Conservation (phyloP, 2,888 invertebrate genomes). For the Chloroclystis v-ata region DNA sequence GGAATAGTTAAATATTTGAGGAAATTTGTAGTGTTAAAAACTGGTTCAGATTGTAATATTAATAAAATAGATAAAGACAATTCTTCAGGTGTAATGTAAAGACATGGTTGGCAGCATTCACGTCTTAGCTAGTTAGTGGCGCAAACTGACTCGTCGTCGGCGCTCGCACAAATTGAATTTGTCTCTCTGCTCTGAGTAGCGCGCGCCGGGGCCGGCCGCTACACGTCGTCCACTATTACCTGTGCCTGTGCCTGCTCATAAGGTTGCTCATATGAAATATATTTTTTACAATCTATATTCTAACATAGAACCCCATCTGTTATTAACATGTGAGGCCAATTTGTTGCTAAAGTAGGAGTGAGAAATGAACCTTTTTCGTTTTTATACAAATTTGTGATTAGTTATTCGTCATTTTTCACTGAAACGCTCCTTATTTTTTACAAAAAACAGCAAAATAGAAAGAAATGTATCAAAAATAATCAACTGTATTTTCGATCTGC, state of each 20-base stretch:
- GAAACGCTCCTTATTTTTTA: too few relatives aligned
- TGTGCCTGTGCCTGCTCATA: conserved; percentile 3
- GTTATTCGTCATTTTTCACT: too few relatives aligned
- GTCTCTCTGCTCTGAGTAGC: conserved; percentile 52
- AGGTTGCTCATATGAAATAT: too few relatives aligned
- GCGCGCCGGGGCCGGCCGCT: conserved; percentile 30
- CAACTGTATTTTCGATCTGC: too few relatives aligned
- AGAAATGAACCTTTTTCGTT: too few relatives aligned
- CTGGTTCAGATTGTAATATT: too few relatives aligned
- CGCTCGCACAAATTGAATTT: conserved; percentile 74
- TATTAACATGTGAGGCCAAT: not conserved
- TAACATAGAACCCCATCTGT: not conserved
- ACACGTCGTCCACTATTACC: conserved; percentile 37
- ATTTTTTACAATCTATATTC: too few relatives aligned
- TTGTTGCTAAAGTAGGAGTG: too few relatives aligned
- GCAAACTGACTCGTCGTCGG: conserved; percentile 70
- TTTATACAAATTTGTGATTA: too few relatives aligned
- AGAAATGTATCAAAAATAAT: too few relatives aligned
- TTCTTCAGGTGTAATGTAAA: conserved; percentile 57
- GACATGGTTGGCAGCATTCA: conserved; percentile 60
- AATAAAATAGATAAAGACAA: conserved; percentile 28
- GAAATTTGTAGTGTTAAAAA: not conserved
- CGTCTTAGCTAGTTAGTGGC: conserved; percentile 73
- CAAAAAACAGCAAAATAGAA: too few relatives aligned
- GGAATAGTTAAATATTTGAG: conserved; percentile 8